Evolutionary conservation across 2,797 vertebrate genomes (phyloP).

Genomic region (Varecia variegata): DNA sequence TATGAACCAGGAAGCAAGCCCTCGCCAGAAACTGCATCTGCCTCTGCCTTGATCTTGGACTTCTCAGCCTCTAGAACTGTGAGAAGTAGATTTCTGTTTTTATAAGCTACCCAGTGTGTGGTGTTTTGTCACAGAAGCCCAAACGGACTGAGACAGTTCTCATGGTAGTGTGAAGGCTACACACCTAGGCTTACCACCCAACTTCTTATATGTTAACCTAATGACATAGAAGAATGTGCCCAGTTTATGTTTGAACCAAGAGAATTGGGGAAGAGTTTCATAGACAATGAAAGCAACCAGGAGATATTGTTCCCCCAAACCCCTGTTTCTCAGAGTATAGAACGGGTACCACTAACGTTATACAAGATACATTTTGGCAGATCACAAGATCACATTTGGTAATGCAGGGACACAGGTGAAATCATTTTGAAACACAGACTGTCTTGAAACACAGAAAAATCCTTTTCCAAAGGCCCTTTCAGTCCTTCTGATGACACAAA

Average conservation of each 20-base stretch:
- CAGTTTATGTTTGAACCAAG: not conserved
- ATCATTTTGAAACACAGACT: not conserved
- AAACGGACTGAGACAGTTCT: not conserved
- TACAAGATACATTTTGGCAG: not conserved
- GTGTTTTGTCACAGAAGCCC: not conserved
- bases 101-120: not conserved
- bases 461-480: not conserved
- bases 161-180: not conserved
- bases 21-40: not conserved
- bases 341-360: not conserved
- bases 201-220: not conserved
- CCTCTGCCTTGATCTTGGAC: not conserved
- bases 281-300: not conserved
- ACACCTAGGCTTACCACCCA: not conserved
- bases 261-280: not conserved
- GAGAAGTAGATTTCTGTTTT: not conserved
- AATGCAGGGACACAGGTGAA: not conserved
- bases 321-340: not conserved
- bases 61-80: not conserved
- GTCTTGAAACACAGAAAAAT: no score
- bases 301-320: not conserved
- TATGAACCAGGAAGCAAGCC: not conserved
- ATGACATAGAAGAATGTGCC: not conserved
- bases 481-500: not conserved
- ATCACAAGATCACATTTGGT: not conserved